Evolutionary conservation across 2,888 invertebrate genomes (phyloP).

Genomic region (Stictocephala bisonia): DNA sequence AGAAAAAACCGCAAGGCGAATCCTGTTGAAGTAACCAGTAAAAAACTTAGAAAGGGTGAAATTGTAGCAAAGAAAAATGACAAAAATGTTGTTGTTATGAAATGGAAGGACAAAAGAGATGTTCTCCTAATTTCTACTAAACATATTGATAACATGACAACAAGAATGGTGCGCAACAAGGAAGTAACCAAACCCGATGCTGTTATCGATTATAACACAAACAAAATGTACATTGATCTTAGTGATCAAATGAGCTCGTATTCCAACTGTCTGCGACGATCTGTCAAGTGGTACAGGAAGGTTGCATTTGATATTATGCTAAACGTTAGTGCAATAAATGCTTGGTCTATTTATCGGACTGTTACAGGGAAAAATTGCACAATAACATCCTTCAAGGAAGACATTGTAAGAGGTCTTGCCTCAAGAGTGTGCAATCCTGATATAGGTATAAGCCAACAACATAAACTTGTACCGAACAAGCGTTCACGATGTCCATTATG

Average conservation of each 20-base stretch:
- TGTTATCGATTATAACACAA: neutral
- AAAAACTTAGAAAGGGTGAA: neutral
- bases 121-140: neutral
- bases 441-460: no score
- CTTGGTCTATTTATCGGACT: no score
- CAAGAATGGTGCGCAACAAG: neutral
- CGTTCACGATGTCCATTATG: no score
- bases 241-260: neutral
- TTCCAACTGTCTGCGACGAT: neutral
- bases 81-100: no score
- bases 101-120: no score
- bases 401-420: no score
- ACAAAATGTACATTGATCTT: neutral
- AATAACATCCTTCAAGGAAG: no score
- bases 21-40: neutral
- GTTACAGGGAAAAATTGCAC: no score
- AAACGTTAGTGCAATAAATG: neutral
- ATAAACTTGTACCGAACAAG: no score
- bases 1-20: neutral
- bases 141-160: neutral
- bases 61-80: neutral
- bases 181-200: neutral
- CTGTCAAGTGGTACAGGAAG: conserved; percentile 3
- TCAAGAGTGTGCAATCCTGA: no score
- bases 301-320: neutral